Evolutionary conservation across 37 sponge, comb jelly and placozoan genomes (phyloP).

Genomic region (Sycon ciliatum): DNA sequence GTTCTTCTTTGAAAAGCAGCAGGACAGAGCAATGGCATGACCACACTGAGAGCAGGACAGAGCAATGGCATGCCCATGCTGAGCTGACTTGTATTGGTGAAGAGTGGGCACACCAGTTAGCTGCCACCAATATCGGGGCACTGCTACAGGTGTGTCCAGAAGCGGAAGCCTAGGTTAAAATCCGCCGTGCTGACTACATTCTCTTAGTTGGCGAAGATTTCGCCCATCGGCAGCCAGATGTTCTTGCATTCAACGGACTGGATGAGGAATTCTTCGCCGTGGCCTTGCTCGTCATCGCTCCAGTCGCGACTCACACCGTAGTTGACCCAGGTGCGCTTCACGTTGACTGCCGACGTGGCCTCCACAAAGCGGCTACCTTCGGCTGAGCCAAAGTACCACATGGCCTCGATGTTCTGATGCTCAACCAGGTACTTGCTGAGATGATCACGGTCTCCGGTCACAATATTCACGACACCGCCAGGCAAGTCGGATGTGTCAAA

Average conservation of each 20-base stretch:
- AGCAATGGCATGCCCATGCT: no score
- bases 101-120: background rate
- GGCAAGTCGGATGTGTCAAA: conserved; percentile 97
- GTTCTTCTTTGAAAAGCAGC: no score
- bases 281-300: conserved; percentile 62
- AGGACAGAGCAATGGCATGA: no score
- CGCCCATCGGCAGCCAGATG: conserved; percentile 96
- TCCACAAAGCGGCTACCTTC: conserved; percentile 92
- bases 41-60: no score
- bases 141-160: no score
- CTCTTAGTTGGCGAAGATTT: conserved; percentile 89
- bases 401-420: conserved; percentile 56
- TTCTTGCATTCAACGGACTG: conserved; percentile 84
- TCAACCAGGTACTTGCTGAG: conserved; percentile 81
- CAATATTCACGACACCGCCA: conserved; percentile 96
- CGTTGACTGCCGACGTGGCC: conserved; percentile 51
- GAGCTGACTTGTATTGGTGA: no score
- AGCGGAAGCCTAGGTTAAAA: no score
- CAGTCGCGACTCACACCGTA: conserved; percentile 76
- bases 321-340: conserved; percentile 94
- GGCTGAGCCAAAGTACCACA: conserved; percentile 87
- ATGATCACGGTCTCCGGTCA: conserved; percentile 78
- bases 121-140: background rate
- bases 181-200: no score
- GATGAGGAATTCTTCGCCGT: conserved; percentile 69